phyloP scores from a whole-genome alignment of 2,888 invertebrate species.

The Lasiommata megera region DNA sequence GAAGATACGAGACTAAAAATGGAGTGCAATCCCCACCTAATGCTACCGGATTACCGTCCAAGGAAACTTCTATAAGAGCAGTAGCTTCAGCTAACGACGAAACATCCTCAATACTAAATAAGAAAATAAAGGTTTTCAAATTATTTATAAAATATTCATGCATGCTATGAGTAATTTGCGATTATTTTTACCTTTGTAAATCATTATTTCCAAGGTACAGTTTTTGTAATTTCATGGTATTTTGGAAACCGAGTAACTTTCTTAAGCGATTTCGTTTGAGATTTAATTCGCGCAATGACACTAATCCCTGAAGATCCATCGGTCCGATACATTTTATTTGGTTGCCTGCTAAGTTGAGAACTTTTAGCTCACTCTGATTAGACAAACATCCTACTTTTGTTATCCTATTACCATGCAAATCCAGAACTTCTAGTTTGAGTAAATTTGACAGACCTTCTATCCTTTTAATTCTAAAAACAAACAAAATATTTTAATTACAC shows the following conservation, averaged over 20 bases:
- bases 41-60: constrained; percentile 93
- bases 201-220: constrained; percentile 92
- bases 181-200: constrained; percentile 71
- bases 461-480: constrained; percentile 84
- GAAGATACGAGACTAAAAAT: constrained; percentile 90
- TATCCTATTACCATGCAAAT: constrained; percentile 96
- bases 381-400: constrained; percentile 86
- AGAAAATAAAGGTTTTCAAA: background rate
- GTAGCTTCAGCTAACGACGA: constrained; percentile 89
- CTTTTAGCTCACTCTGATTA: constrained; percentile 88
- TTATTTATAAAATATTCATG: background rate
- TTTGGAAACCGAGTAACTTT: constrained; percentile 90
- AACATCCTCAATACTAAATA: constrained; percentile 90
- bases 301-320: constrained; percentile 89
- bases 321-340: constrained; percentile 89
- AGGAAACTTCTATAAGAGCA: constrained; percentile 90
- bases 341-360: constrained; percentile 96
- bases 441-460: constrained; percentile 89
- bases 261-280: constrained; percentile 92
- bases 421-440: constrained; percentile 92
- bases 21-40: constrained; percentile 90
- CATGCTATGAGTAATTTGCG: background rate
- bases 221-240: constrained; percentile 88
- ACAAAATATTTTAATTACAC: background rate
- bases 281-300: constrained; percentile 92